These are phyloP conservation scores for Ptilorrhoa leucosticta DNA, from an alignment of 2,113 vertebrate genomes.

Conservation along the genomic window DNA sequence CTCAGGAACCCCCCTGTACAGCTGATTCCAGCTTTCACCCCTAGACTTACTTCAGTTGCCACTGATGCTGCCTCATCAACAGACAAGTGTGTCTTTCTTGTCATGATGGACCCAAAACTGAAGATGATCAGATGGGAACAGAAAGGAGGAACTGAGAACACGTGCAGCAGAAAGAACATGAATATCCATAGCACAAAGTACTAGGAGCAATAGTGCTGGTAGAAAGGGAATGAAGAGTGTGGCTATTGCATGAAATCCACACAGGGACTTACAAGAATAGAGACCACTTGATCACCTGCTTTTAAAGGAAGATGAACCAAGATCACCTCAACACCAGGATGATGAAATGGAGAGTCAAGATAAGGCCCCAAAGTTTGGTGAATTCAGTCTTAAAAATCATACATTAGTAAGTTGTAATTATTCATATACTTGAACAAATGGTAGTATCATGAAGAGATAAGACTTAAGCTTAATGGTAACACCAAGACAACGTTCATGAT, in stretches of 20 bases:
- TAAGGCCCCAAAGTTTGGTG: not conserved
- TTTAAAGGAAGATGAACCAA: not conserved
- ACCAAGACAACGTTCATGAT: fast-evolving
- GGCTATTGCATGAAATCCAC: not conserved
- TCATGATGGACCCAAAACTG: not conserved
- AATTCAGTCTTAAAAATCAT: not conserved
- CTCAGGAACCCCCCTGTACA: not conserved
- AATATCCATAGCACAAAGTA: not conserved
- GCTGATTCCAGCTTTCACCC: not conserved
- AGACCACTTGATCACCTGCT: not conserved
- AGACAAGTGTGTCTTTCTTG: not conserved
- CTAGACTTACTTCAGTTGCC: not conserved
- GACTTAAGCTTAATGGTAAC: fast-evolving
- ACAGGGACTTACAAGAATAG: not conserved
- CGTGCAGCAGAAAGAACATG: fast-evolving
- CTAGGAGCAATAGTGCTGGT: not conserved
- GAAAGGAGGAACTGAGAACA: not conserved
- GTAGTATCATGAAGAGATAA: not conserved
- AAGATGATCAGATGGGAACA: not conserved
- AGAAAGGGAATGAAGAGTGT: not conserved
- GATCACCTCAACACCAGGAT: not conserved
- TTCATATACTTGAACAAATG: not conserved
- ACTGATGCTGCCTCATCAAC: not conserved
- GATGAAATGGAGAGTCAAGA: not conserved
- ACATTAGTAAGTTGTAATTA: not conserved